Base-by-base conservation (phyloP, 1,140 invertebrate genomes). In the Macrobrachium nipponense region DNA sequence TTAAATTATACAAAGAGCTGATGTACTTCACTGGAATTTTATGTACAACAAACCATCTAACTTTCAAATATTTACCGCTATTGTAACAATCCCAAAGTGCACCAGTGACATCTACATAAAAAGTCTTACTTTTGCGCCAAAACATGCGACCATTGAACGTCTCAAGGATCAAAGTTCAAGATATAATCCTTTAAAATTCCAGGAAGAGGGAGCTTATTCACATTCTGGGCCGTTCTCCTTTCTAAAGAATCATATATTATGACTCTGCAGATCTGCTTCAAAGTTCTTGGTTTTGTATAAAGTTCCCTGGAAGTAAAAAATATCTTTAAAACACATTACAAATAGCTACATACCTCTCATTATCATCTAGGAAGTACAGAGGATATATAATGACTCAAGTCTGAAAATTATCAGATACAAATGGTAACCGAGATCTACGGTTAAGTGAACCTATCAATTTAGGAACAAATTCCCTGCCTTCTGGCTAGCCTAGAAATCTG, bases 171-270 rank as follows among this genome's bases (percentile, higher is more conserved):
- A 90, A 95, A 95, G 90, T 94, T 94, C 82, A 95, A 90, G 68
- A 95, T 90, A 90, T 95, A 95, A 87, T 95, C 94, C 90, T 94
- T 95, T 5, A 95, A 91, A 59, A 93, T 91, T 75, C 91, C 91
- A 4, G 95, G 95, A 75, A 95, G 91, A 90, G 94, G 94, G 77
- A 95, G 91, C 90, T 94, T 94, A 90, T 92, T 94, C 43, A 94
- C 92, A 89, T 93, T 92, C 82, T 93, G 91, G 8, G 94, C 94
- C 18, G 94, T 92, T 88, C 92, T 92, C n/a, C 93, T 90, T 66
- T 92, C 91, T 62, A 95, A 89, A 61, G 93, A 92, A 84, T 93
- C 93, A 88, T 95, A 95, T 76, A 95, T 95, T 87, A 93, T 92
- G 61, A 94, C 92, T 23, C 95, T 92, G 70, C 93, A 92, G 72